Evolutionary conservation across 2,113 vertebrate genomes (phyloP).

Genomic region (Bungarus multicinctus): DNA sequence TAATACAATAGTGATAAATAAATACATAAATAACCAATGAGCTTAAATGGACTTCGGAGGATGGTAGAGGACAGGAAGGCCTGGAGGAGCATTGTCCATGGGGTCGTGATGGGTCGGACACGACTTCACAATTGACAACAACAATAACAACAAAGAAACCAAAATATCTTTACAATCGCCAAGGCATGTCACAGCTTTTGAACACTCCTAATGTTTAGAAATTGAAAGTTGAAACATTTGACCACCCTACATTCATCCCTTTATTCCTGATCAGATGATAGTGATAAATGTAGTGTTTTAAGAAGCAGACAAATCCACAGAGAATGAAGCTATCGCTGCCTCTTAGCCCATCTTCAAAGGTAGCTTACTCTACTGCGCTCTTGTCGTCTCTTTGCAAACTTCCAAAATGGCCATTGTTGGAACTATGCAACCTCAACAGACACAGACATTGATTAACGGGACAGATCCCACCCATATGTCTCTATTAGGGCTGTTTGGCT

Average conservation of each 20-base stretch:
- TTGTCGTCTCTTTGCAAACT: neutral
- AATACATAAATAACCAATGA: no score
- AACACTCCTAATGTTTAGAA: no score
- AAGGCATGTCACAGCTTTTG: no score
- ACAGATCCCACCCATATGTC: neutral
- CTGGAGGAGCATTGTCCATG: no score
- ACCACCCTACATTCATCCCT: neutral
- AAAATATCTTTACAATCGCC: no score
- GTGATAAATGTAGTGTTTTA: neutral
- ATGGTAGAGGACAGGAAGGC: no score
- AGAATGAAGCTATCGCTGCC: neutral
- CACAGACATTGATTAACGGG: neutral
- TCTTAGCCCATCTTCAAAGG: neutral
- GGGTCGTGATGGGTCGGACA: no score
- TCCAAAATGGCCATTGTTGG: neutral
- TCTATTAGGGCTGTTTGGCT: neutral
- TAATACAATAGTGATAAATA: no score
- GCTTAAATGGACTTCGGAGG: no score
- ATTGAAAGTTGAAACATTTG: no score
- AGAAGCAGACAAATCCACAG: neutral
- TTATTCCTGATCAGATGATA: neutral
- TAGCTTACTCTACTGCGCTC: neutral
- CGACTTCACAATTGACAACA: no score
- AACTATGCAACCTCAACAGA: neutral
- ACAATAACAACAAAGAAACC: no score